Evolutionary conservation across 1,140 invertebrate species (phyloP).

Genomic region (Listronotus oregonensis): DNA sequence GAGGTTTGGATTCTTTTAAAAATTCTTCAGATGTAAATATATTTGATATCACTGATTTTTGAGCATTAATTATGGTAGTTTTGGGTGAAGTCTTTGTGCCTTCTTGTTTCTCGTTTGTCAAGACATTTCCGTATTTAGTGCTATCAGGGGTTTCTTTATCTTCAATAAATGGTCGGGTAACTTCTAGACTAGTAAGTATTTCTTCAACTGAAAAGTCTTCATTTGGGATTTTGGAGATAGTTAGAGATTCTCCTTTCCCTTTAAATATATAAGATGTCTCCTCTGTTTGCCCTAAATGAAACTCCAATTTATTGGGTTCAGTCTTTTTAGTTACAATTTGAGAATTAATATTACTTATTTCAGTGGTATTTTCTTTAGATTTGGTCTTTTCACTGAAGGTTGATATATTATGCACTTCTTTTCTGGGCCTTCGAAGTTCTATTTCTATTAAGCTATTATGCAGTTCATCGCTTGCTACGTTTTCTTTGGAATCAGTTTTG

Average conservation of each 20-base stretch:
- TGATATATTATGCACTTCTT: too few species aligned
- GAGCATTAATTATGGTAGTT: neutral
- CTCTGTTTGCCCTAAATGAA: neutral
- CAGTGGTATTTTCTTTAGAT: too few species aligned
- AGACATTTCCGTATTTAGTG: neutral
- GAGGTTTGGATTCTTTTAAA: slow-evolving; percentile 31
- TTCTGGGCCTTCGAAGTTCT: neutral
- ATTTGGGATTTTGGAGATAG: neutral
- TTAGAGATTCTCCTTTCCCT: neutral
- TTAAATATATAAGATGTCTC: neutral
- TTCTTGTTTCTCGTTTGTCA: neutral
- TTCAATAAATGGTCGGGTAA: slow-evolving; percentile 18
- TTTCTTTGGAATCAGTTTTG: neutral
- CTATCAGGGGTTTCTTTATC: slow-evolving; percentile 4
- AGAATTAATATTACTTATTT: too few species aligned
- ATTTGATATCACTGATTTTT: slow-evolving; percentile 9
- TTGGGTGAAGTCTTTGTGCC: slow-evolving; percentile 1
- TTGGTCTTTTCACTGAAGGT: too few species aligned
- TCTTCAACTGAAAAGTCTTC: slow-evolving; percentile 32
- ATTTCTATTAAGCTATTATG: neutral
- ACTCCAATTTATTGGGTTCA: neutral
- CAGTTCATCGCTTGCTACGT: too few species aligned
- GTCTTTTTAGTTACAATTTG: too few species aligned
- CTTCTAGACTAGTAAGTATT: slow-evolving; percentile 25
- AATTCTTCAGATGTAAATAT: slow-evolving; percentile 27